Conservation (phyloP, 2,113 vertebrate species). For the Protobothrops mucrosquamatus region DNA sequence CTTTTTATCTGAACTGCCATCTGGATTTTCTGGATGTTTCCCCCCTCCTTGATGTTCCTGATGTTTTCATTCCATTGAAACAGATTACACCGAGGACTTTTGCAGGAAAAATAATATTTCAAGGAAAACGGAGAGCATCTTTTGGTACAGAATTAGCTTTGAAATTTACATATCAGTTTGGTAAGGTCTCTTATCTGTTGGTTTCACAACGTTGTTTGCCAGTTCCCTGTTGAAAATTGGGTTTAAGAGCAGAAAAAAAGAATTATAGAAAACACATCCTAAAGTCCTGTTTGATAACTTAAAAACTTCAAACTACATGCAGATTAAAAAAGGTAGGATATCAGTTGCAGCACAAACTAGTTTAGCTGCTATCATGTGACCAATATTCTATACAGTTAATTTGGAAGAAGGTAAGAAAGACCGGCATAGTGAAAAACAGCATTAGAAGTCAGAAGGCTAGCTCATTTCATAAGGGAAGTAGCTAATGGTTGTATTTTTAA, state of each 20-base stretch:
- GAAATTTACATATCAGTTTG: not conserved
- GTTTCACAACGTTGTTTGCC: not conserved
- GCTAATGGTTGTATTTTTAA: slow-evolving; percentile 1
- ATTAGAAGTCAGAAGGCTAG: not conserved
- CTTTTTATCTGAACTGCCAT: not conserved
- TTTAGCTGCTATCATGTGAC: not conserved
- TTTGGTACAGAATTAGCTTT: not conserved
- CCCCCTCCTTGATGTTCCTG: too few relatives aligned
- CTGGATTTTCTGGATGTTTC: not conserved
- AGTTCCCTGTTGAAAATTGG: not conserved
- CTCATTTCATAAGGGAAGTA: not conserved
- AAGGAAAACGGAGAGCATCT: not conserved
- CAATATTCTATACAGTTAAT: not conserved
- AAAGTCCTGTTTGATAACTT: not conserved
- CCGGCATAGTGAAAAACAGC: not conserved
- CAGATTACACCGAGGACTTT: not conserved
- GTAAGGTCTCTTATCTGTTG: not conserved
- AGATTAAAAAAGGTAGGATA: not conserved
- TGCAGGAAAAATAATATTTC: not conserved
- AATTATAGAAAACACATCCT: not conserved
- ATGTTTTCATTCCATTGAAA: not conserved
- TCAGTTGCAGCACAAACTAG: not conserved
- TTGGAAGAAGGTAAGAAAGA: not conserved
- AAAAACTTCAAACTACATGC: not conserved
- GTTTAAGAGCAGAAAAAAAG: not conserved